A percentile compares a stretch with the other conserved stretches of the same genome.
Evolutionary conservation across 2,888 invertebrate genomes (phyloP).

Genomic region (Amphimallon solstitiale): DNA sequence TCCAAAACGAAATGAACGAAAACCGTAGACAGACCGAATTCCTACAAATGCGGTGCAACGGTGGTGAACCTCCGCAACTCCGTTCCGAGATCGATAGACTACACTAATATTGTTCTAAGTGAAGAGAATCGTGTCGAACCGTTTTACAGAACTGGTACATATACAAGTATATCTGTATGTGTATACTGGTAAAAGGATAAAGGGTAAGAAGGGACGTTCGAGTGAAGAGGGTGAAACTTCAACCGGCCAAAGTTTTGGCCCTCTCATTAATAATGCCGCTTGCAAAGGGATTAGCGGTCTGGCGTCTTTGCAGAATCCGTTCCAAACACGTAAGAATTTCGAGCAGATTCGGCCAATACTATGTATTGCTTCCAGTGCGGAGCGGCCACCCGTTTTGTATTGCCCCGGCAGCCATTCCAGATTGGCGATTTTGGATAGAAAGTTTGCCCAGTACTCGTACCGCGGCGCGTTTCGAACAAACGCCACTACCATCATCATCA

Average conservation of each 20-base stretch:
- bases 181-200: background rate
- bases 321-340: slow-evolving; percentile 30
- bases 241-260: slow-evolving; percentile 35
- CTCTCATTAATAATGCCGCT: slow-evolving; percentile 56
- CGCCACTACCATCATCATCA: slow-evolving; percentile 6
- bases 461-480: slow-evolving; percentile 2
- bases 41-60: background rate
- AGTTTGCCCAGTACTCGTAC: background rate
- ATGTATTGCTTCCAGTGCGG: slow-evolving; percentile 35
- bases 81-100: slow-evolving; percentile 30
- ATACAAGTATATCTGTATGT: too few relatives aligned
- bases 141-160: slow-evolving; percentile 6
- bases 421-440: slow-evolving; percentile 18
- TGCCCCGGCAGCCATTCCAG: slow-evolving; percentile 1
- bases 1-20: too few relatives aligned
- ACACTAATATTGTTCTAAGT: slow-evolving; percentile 36
- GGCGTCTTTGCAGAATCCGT: slow-evolving; percentile 46
- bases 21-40: too few relatives aligned
- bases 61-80: background rate
- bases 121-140: slow-evolving; percentile 17
- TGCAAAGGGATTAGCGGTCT: slow-evolving; percentile 55
- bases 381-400: slow-evolving; percentile 1
- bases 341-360: slow-evolving; percentile 16
- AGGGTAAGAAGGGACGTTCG: slow-evolving; percentile 23
- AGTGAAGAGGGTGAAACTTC: slow-evolving; percentile 32